Conservation (phyloP, 1,140 invertebrate genomes). For the Ooceraea biroi region DNA sequence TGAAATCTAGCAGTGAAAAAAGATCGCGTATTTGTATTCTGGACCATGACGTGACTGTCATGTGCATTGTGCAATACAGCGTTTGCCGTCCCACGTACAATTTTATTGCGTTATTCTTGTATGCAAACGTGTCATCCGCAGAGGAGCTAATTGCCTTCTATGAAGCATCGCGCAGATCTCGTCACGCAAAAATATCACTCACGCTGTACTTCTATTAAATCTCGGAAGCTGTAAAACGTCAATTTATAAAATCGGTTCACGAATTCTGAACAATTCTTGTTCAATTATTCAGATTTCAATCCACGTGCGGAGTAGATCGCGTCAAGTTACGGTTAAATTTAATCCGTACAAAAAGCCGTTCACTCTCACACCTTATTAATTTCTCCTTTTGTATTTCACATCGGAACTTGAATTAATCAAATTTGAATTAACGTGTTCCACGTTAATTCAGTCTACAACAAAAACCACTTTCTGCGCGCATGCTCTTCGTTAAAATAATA, state of each 20-base stretch:
- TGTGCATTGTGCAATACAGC: conserved; percentile 37
- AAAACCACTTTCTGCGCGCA: background rate
- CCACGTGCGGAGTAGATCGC: background rate
- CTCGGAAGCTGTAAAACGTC: too few relatives aligned
- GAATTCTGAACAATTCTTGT: background rate
- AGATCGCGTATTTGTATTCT: conserved; percentile 47
- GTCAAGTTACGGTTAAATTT: background rate
- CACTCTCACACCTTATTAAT: too few relatives aligned
- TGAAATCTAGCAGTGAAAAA: conserved; percentile 14
- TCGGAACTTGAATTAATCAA: too few relatives aligned
- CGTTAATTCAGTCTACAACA: too few relatives aligned
- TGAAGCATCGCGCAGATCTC: conserved; percentile 25
- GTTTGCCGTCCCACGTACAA: conserved; percentile 49
- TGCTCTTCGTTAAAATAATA: background rate
- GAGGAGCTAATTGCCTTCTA: conserved; percentile 44
- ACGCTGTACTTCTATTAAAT: too few relatives aligned
- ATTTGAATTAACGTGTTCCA: too few relatives aligned
- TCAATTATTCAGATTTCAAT: background rate
- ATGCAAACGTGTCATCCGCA: conserved; percentile 51
- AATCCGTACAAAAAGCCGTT: too few relatives aligned
- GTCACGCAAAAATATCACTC: conserved; percentile 20
- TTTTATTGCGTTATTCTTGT: conserved; percentile 53
- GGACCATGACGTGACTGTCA: conserved; percentile 33
- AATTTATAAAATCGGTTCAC: background rate
- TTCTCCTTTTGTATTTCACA: too few relatives aligned